Conservation (phyloP, 2,888 invertebrate genomes). For the Caenorhabditis panamensis region DNA sequence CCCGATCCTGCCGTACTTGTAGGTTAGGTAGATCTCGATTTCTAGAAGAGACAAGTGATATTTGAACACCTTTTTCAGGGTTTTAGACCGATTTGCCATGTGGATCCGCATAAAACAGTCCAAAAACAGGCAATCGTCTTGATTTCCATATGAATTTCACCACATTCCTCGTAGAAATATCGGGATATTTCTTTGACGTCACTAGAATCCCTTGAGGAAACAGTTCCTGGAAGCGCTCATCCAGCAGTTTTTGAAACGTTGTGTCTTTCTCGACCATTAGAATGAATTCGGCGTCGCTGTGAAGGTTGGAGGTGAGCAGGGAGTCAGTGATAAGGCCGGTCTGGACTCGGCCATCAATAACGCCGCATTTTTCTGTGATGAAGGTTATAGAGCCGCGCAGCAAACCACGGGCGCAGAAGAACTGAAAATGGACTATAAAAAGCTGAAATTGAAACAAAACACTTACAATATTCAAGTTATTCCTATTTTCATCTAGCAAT, state of each 20-base stretch:
- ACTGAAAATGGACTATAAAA: conserved; percentile 33
- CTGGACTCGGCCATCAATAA: conserved; percentile 62
- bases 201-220: conserved; percentile 88
- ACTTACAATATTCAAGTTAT: conserved; percentile 68
- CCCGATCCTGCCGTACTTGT: conserved; percentile 72
- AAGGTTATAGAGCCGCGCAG: conserved; percentile 60
- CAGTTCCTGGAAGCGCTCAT: conserved; percentile 86
- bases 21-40: conserved; percentile 74
- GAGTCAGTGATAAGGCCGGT: conserved; percentile 60
- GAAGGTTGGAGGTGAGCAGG: conserved; percentile 83
- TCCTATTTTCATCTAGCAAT: conserved; percentile 63
- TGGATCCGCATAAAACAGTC: conserved; percentile 93
- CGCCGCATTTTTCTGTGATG: conserved; percentile 29
- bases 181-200: conserved; percentile 94
- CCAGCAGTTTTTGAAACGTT: conserved; percentile 90
- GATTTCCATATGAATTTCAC: conserved; percentile 86
- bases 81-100: conserved; percentile 84
- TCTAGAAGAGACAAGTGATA: conserved; percentile 57
- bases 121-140: conserved; percentile 87
- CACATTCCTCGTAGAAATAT: conserved; percentile 89
- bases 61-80: not conserved
- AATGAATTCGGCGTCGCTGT: conserved; percentile 87
- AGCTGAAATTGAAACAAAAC: not conserved
- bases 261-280: conserved; percentile 95
- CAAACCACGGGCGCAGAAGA: conserved; percentile 68